These are phyloP conservation scores for Pipistrellus kuhlii DNA, from an alignment of 2,797 vertebrate species.

Conservation along the genomic window DNA sequence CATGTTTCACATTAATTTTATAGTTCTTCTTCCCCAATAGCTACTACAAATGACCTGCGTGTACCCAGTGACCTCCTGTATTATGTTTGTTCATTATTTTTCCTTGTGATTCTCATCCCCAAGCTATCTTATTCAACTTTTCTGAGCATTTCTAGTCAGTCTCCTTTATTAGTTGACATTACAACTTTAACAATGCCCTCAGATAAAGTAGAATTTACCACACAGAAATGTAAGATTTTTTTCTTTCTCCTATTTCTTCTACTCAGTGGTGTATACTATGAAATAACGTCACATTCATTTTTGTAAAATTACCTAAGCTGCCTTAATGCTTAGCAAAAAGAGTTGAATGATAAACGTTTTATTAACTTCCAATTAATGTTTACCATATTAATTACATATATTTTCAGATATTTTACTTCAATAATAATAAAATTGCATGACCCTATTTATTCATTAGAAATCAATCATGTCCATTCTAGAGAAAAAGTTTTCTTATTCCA, in stretches of 20 bases:
- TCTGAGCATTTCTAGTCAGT: background rate
- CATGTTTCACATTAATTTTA: background rate
- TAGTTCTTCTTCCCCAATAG: background rate
- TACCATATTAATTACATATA: background rate
- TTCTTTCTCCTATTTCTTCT: background rate
- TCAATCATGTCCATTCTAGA: background rate
- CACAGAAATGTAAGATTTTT: background rate
- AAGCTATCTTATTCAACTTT: background rate
- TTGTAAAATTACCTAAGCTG: background rate
- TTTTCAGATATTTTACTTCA: conserved; percentile 13
- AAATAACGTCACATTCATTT: background rate
- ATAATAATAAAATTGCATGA: background rate
- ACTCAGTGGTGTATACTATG: background rate
- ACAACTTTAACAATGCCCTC: background rate
- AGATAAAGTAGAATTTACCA: background rate
- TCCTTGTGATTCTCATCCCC: background rate
- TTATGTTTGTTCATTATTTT: background rate
- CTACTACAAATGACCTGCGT: background rate
- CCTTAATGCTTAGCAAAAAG: background rate
- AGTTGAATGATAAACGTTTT: background rate
- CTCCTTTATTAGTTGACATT: background rate
- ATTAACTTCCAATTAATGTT: conserved; percentile 24
- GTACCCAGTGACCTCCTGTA: background rate
- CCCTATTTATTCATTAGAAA: background rate
- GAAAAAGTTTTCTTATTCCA: background rate